Conservation (phyloP, 1,140 invertebrate genomes). For the Campoletis sonorensis region DNA sequence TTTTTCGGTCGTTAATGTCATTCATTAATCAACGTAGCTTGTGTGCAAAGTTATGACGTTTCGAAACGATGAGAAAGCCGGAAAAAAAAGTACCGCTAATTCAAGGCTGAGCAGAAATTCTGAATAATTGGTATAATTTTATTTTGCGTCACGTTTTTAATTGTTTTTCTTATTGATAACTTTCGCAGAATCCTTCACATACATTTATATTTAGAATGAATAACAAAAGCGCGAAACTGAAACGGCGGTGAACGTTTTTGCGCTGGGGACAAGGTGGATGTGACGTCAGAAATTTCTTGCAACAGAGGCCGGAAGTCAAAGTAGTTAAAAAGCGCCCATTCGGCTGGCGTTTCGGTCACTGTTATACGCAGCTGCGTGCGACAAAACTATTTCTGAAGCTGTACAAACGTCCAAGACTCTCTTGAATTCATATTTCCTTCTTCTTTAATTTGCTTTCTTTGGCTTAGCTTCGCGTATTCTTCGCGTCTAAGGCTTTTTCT, state of each 20-base stretch:
- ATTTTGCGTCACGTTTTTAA: no score
- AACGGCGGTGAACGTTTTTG: not conserved
- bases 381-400: slow-evolving; percentile 60
- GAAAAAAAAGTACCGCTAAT: no score
- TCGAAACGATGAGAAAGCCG: no score
- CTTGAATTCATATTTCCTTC: not conserved
- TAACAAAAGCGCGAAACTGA: not conserved
- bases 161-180: no score
- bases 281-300: slow-evolving; percentile 57
- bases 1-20: no score
- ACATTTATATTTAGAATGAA: slow-evolving; percentile 54
- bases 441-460: not conserved
- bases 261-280: slow-evolving; percentile 31
- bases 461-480: not conserved
- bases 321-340: slow-evolving; percentile 55
- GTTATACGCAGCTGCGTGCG: slow-evolving; percentile 57
- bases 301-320: slow-evolving; percentile 60
- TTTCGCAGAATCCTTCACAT: not conserved
- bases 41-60: no score
- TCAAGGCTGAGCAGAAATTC: no score
- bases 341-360: slow-evolving; percentile 8
- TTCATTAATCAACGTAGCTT: no score
- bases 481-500: not conserved
- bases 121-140: no score
- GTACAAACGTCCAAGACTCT: slow-evolving; percentile 2